phyloP scores from a whole-genome alignment of 2,888 invertebrate genomes.

The Amphipoea lucens region DNA sequence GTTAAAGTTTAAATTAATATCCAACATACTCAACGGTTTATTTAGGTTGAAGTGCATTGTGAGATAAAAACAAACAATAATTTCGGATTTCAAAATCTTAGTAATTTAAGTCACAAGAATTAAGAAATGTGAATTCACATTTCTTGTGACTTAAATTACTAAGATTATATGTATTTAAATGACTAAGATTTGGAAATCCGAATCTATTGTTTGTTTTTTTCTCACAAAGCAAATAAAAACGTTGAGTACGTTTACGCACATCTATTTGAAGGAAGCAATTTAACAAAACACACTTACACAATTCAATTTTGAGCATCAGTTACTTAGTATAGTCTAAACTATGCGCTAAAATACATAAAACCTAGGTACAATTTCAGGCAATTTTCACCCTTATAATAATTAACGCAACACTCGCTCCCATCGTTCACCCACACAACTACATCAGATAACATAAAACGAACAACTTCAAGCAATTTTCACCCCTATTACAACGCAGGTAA shows the following conservation, averaged over 20 bases:
- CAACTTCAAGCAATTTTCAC: not conserved
- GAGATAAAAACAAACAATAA: not conserved
- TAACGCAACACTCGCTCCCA: too few relatives aligned
- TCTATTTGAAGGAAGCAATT: slow-evolving; percentile 2
- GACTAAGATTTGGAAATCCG: not conserved
- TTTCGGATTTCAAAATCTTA: not conserved
- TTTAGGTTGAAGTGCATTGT: not conserved
- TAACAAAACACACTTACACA: not conserved
- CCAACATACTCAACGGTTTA: not conserved
- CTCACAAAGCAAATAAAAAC: not conserved
- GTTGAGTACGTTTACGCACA: not conserved
- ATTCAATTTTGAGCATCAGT: not conserved
- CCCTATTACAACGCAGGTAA: slow-evolving; percentile 67
- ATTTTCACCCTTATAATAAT: not conserved
- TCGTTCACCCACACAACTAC: not conserved
- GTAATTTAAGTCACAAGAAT: not conserved
- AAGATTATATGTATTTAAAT: not conserved
- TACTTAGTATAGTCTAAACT: not conserved
- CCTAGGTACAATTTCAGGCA: not conserved
- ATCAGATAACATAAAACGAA: not conserved
- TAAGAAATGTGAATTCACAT: not conserved
- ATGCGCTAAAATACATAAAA: not conserved
- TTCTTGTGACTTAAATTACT: not conserved
- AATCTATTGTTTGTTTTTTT: slow-evolving; percentile 4
- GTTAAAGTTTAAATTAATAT: slow-evolving; percentile 6